Percentiles rank a stretch among this genome's conserved stretches.
These are phyloP conservation scores for Porites australiensis DNA, from an alignment of 64 coral and sea anemone species.

Conservation along the genomic window DNA sequence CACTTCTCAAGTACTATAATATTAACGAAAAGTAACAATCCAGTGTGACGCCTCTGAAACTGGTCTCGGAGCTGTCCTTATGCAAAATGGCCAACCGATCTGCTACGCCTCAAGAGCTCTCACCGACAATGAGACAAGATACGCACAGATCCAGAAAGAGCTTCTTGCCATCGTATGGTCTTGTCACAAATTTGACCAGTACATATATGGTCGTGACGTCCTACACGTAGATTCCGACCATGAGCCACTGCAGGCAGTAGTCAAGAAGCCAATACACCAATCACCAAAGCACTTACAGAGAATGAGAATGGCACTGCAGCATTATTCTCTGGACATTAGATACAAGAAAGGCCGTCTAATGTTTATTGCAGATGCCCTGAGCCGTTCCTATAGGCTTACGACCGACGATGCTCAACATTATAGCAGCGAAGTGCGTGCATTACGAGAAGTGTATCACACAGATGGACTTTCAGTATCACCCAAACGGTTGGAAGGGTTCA, in stretches of 20 bases:
- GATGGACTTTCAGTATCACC: slow-evolving; percentile 13
- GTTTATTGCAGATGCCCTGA: neutral
- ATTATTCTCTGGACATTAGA: too few relatives aligned
- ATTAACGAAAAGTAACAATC: slow-evolving; percentile 17
- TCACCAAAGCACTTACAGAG: slow-evolving; percentile 3
- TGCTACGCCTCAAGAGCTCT: slow-evolving; percentile 16
- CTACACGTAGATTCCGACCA: neutral
- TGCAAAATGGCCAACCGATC: neutral
- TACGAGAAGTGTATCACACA: neutral
- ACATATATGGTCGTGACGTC: neutral
- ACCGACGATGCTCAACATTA: neutral
- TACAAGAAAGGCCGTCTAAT: too few relatives aligned
- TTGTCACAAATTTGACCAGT: slow-evolving; percentile 23
- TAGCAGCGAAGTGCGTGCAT: neutral
- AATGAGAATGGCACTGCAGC: neutral
- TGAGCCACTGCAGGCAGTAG: neutral
- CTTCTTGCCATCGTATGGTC: slow-evolving; percentile 16
- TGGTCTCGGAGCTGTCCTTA: neutral
- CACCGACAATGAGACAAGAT: neutral
- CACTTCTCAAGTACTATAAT: slow-evolving; percentile 4
- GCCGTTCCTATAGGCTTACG: neutral
- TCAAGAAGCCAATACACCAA: neutral
- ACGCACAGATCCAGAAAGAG: slow-evolving; percentile 7
- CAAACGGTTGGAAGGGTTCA: neutral
- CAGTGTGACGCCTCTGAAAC: slow-evolving; percentile 22